Evolutionary conservation across 2,113 vertebrate species (phyloP), one percentile per base, ranked within the genome.

Genomic region (Dendrocopos noguchii): DNA sequence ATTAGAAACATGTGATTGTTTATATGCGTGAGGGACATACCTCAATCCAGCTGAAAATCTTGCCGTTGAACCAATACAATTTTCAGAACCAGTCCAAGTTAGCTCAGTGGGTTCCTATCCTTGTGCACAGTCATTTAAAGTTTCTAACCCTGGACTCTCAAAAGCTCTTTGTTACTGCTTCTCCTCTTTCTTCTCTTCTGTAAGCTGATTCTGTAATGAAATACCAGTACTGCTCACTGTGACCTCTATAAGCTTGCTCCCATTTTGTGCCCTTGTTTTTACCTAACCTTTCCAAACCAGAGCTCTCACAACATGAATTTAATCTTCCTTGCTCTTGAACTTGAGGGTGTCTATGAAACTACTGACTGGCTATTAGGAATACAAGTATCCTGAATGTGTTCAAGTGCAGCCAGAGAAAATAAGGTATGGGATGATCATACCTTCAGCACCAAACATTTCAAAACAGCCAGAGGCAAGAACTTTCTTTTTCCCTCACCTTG

Each of bases 241-340:
- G 2, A 67, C 10, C 1, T 56, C 9, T 57, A 27, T 13, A 52
- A 9, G 2, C 5, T 75, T 78, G 3, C 9, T 81, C 5, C 9
- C 15, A 53, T 22, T 47, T 56, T 10, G 1, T 36, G 3, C 1
- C 64, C 4, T 16, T n/a, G 4, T 0, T 0, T 50, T 34, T 15
- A 46, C 33, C 5, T 50, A 46, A 42, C 7, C 8, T 65, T 89
- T 44, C 8, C 5, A 25, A 9, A 10, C 0, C 14, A 63, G 80
- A 80, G 29, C 7, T 36, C 3, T 84, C 7, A 1, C 5, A 24
- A 61, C 2, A 42, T 6, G 4, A 52, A 72, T 68, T 47, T 67
- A 3, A 19, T 42, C 3, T 60, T 34, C 33, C 7, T 20, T 46
- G 33, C 22, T 67, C 24, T 64, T 76, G 6, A 8, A 4, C 6